Conservation (phyloP, 2,113 vertebrate species). For the Ceuthmochares aereus region DNA sequence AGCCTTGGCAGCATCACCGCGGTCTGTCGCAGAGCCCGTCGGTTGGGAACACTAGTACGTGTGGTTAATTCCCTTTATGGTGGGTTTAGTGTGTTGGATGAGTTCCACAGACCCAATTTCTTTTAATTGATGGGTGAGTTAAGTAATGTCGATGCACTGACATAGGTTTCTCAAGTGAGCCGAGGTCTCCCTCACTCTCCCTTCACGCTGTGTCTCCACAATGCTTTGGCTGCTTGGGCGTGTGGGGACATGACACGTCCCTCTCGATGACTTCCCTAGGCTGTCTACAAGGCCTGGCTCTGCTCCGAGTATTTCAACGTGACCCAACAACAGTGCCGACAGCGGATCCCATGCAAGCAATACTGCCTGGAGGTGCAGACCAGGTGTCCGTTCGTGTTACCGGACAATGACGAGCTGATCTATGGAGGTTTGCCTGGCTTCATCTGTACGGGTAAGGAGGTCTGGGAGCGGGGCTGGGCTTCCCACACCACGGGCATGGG, state of each 20-base stretch:
- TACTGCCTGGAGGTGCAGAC: slow-evolving; percentile 89
- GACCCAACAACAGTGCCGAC: slow-evolving; percentile 83
- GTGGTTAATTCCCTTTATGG: not conserved
- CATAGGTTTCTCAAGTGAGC: rapidly evolving
- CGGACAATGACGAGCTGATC: slow-evolving; percentile 85
- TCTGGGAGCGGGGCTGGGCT: not conserved
- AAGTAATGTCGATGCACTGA: not conserved
- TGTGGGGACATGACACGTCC: not conserved
- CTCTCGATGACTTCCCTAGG: slow-evolving; percentile 57
- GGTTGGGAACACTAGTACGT: not conserved
- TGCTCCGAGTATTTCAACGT: slow-evolving; percentile 87
- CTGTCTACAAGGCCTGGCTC: slow-evolving; percentile 87
- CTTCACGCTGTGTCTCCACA: rapidly evolving
- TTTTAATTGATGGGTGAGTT: rapidly evolving
- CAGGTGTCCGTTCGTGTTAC: slow-evolving; percentile 85
- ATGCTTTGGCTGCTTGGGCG: rapidly evolving
- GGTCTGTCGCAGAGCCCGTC: rapidly evolving
- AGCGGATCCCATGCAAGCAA: slow-evolving; percentile 86
- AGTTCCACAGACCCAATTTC: not conserved
- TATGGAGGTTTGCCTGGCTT: slow-evolving; percentile 87
- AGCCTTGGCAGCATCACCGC: not conserved
- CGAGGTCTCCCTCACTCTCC: not conserved
- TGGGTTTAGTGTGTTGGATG: not conserved
- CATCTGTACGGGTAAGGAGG: slow-evolving; percentile 83
- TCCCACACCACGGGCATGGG: not conserved